A percentile compares a stretch with the other conserved stretches of the same genome.
Evolutionary conservation across 2,113 vertebrate genomes (phyloP).

Genomic region (Mesocricetus auratus): DNA sequence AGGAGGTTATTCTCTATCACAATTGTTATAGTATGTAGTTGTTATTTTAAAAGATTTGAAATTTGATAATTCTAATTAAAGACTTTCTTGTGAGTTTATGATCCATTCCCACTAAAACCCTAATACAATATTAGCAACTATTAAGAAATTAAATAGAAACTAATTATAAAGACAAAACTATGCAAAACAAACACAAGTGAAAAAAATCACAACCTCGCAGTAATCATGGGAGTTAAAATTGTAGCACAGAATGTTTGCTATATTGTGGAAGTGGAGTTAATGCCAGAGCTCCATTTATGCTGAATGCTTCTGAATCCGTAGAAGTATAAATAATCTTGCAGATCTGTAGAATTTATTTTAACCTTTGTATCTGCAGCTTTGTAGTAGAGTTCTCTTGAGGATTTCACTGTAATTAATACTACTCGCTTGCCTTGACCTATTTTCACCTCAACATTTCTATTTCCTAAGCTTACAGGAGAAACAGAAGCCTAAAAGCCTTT

Average conservation of each 20-base stretch:
- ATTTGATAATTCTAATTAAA: not conserved
- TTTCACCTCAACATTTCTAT: constrained; percentile 73
- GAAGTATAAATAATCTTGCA: constrained; percentile 44
- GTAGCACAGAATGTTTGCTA: not conserved
- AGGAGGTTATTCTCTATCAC: not conserved
- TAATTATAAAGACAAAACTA: constrained; percentile 11
- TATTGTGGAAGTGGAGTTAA: constrained; percentile 21
- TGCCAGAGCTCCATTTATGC: constrained; percentile 18
- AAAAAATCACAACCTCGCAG: constrained; percentile 17
- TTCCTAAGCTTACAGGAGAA: constrained; percentile 72
- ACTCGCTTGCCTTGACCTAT: constrained; percentile 75
- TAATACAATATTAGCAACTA: not conserved
- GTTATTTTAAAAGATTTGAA: not conserved
- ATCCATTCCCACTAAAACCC: not conserved
- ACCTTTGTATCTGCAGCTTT: constrained; percentile 65
- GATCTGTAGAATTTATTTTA: constrained; percentile 69
- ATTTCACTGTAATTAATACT: constrained; percentile 82
- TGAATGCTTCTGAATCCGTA: not conserved
- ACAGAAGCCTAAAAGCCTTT: constrained; percentile 76
- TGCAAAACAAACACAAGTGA: constrained; percentile 20
- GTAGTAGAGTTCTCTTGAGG: constrained; percentile 70
- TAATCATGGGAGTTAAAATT: constrained; percentile 13
- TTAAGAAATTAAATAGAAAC: constrained; percentile 30
- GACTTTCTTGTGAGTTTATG: not conserved
- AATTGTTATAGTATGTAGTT: not conserved